Evolutionary conservation across 2,113 vertebrate species (phyloP), one percentile per base, ranked within the genome.

Genomic region (Odontophorus gujanensis): DNA sequence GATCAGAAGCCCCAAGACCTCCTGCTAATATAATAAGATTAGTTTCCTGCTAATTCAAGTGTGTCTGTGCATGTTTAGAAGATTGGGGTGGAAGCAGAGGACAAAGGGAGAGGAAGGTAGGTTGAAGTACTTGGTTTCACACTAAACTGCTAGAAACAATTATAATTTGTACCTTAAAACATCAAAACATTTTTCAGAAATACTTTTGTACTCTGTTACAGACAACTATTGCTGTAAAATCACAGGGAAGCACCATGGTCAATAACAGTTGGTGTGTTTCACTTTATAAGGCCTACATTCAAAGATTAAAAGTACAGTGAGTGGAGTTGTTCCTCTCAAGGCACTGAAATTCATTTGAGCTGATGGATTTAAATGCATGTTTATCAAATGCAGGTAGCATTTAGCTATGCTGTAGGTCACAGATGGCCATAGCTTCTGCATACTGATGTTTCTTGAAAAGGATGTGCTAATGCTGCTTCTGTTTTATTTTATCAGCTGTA

Each of bases 1-100:
- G 93, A 94, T 79, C 92, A 90, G 81, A 94, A 48, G 22, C 55
- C 85, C 77, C 76, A 74, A 89, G 81, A 85, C 79, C 77, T 90
- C 85, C 93, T 94, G 95, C 89, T 93, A 71, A 66, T 92, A 63
- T 89, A 92, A 74, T 71, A 81, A 92, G 83, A 62, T 89, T 94
- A 92, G 71, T 92, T 96, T 95, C 85, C 93, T 95, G 87, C 80
- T 92, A 76, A 68, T 66, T 85, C 1, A 4, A 92, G 90, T 85
- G 78, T 85, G 79, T 77, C 89, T 91, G 40, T 90, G 82, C 1
- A 2, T 81, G 62, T 81, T 93, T 43, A 69, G 89, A 75, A 68
- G 53, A 51, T 3, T 43, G 55, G 74, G 82, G 24, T 85, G 59
- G 48, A 66, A 89, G 50, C 69, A 59, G 68, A 73, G 90, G 28